Conservation (phyloP, 2,797 vertebrate genomes). For the Gobio occitaniae region DNA sequence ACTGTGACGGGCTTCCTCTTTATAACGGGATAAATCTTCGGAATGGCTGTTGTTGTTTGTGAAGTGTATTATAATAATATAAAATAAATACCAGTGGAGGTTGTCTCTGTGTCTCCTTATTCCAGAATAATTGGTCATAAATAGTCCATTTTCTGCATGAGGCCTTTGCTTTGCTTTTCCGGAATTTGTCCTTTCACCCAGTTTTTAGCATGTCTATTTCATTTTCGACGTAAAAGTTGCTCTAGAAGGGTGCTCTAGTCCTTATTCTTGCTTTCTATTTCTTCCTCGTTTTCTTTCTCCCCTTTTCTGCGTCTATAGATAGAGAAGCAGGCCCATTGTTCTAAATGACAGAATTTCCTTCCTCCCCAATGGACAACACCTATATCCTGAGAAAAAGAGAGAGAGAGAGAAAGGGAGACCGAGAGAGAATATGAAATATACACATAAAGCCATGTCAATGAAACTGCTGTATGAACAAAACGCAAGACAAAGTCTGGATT, state of each 20-base stretch:
- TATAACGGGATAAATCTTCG: constrained; percentile 39
- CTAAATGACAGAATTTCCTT: constrained; percentile 88
- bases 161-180: constrained; percentile 36
- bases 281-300: constrained; percentile 64
- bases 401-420: constrained; percentile 41
- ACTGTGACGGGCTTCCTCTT: constrained; percentile 44
- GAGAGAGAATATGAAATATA: constrained; percentile 47
- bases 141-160: constrained; percentile 58
- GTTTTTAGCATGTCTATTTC: constrained; percentile 50
- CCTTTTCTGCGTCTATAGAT: constrained; percentile 81
- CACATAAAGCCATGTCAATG: constrained; percentile 25
- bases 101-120: constrained; percentile 33
- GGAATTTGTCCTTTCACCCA: constrained; percentile 27
- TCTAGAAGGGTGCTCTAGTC: constrained; percentile 48
- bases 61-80: constrained; percentile 4
- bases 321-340: constrained; percentile 86
- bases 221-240: constrained; percentile 47
- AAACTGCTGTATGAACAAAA: not conserved
- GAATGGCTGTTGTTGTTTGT: constrained; percentile 37
- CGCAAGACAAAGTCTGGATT: not conserved
- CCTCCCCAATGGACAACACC: constrained; percentile 86
- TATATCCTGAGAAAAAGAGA: constrained; percentile 82
- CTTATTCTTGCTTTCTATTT: constrained; percentile 56
- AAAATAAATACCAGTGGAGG: constrained; percentile 17
- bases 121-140: constrained; percentile 29